Evolutionary conservation across 2,797 vertebrate genomes (phyloP).

Genomic region (Podarcis lilfordi): DNA sequence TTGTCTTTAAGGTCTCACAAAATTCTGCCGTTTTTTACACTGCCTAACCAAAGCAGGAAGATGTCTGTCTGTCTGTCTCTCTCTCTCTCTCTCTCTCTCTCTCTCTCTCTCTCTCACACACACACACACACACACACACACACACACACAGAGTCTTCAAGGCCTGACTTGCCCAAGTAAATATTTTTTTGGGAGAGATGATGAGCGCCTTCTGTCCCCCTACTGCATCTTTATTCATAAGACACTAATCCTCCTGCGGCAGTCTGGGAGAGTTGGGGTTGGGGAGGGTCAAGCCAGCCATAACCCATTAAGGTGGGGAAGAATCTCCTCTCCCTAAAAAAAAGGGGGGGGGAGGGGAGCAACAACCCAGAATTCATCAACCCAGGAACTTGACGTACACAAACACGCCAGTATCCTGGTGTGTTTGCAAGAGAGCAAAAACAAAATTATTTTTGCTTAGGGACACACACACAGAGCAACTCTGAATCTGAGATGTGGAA

Average conservation of each 20-base stretch:
- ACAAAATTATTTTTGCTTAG: neutral
- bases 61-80: no score
- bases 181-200: neutral
- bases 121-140: neutral
- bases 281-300: no score
- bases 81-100: neutral
- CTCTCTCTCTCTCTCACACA: neutral
- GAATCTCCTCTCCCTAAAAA: neutral
- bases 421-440: neutral
- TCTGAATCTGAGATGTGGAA: neutral
- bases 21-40: no score
- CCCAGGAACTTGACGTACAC: neutral
- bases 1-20: no score
- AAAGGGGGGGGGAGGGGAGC: neutral
- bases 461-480: neutral
- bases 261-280: neutral
- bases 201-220: neutral
- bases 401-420: no score
- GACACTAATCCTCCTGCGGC: neutral
- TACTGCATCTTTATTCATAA: conserved; percentile 24
- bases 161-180: neutral
- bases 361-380: neutral
- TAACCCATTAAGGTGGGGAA: neutral
- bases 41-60: no score
- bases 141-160: no score